Percentiles rank a stretch among this genome's conserved stretches.
Evolutionary conservation across 2,888 invertebrate species (phyloP).

Genomic region (Drosophila differens): DNA sequence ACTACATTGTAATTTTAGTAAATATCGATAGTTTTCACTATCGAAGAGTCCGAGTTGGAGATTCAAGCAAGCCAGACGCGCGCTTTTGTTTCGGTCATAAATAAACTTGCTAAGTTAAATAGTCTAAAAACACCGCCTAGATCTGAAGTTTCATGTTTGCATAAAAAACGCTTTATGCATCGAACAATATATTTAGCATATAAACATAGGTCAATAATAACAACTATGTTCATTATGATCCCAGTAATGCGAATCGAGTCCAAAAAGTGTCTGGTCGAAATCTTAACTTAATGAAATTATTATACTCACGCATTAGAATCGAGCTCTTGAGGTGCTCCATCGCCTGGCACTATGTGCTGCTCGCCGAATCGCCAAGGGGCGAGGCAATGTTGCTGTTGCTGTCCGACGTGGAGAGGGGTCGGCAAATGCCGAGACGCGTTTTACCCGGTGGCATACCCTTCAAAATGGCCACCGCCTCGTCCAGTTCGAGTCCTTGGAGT

Average conservation of each 20-base stretch:
- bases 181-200: neutral
- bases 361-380: slow-evolving; percentile 83
- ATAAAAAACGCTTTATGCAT: too few species aligned
- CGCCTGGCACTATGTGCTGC: slow-evolving; percentile 83
- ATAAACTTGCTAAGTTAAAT: too few species aligned
- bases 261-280: neutral
- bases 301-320: slow-evolving; percentile 78
- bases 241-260: neutral
- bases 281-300: neutral
- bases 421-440: slow-evolving; percentile 96
- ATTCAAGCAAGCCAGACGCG: too few species aligned
- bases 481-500: slow-evolving; percentile 95
- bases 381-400: slow-evolving; percentile 85
- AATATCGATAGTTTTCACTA: too few species aligned
- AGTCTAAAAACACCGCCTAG: too few species aligned
- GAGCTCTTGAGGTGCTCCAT: slow-evolving; percentile 5
- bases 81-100: too few species aligned
- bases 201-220: neutral
- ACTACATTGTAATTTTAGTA: too few species aligned
- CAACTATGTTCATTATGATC: neutral
- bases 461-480: slow-evolving; percentile 97
- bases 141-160: too few species aligned
- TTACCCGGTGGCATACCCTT: slow-evolving; percentile 96
- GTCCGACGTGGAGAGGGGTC: slow-evolving; percentile 87
- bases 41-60: too few species aligned